A percentile compares a stretch with the other conserved stretches of the same genome.
These are phyloP conservation scores for Parnassius smintheus DNA, from an alignment of 2,888 invertebrate species.

Conservation along the genomic window DNA sequence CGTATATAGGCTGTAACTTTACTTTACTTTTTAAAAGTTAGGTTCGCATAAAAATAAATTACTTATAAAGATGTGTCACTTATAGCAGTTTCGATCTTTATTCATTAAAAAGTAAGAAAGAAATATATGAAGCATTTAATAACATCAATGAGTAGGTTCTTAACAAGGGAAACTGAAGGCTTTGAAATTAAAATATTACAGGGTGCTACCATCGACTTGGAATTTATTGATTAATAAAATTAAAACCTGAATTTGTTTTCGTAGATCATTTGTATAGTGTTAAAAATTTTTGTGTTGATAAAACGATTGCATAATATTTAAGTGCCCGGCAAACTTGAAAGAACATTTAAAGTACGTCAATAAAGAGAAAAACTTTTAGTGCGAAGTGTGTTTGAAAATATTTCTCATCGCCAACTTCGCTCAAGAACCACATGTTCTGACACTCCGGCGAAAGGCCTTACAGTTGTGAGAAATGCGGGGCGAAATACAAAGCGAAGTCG, in stretches of 20 bases:
- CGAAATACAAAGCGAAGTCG: constrained; percentile 47
- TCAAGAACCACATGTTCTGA: constrained; percentile 50
- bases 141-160: too few relatives aligned
- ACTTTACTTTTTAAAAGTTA: too few relatives aligned
- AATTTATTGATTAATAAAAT: background rate
- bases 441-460: constrained; percentile 24
- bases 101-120: too few relatives aligned
- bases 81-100: too few relatives aligned
- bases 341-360: constrained; percentile 39
- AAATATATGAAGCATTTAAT: too few relatives aligned
- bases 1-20: too few relatives aligned
- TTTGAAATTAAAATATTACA: background rate
- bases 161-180: too few relatives aligned
- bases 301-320: constrained; percentile 38
- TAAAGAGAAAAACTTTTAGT: constrained; percentile 40
- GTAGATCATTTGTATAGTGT: too few relatives aligned
- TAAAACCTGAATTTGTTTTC: background rate
- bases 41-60: too few relatives aligned
- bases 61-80: too few relatives aligned
- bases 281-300: too few relatives aligned
- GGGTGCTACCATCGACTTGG: too few relatives aligned
- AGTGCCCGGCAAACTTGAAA: constrained; percentile 38
- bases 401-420: constrained; percentile 32
- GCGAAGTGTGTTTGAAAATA: constrained; percentile 49
- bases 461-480: constrained; percentile 39